phyloP scores from a whole-genome alignment of 2,797 vertebrate genomes.

The Ceryle rudis region DNA sequence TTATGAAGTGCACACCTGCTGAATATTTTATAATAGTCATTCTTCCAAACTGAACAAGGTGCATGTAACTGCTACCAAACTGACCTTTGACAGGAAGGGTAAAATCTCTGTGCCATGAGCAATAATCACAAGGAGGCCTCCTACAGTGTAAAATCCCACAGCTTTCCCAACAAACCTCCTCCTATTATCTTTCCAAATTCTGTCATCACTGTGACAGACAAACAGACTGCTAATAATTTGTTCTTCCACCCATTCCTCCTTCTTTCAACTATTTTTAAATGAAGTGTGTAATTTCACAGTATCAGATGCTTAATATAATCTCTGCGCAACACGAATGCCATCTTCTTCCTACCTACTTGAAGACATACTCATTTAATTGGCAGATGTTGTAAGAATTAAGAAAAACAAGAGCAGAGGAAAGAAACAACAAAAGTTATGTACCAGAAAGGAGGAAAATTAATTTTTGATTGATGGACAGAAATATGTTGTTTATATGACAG shows the following conservation, averaged over 20 bases:
- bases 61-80: neutral
- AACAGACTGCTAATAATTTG: neutral
- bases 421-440: neutral
- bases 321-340: neutral
- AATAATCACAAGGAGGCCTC: neutral
- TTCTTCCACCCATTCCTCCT: neutral
- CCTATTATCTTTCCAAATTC: neutral
- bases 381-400: neutral
- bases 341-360: neutral
- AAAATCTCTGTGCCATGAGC: neutral
- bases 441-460: neutral
- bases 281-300: neutral
- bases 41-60: neutral
- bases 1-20: neutral
- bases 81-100: neutral
- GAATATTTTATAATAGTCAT: neutral
- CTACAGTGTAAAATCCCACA: neutral
- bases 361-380: neutral
- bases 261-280: neutral
- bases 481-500: neutral
- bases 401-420: neutral
- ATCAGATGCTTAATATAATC: neutral
- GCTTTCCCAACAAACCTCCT: neutral
- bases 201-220: neutral
- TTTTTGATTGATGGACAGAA: neutral